These are phyloP conservation scores for Sabellastarte sp. DNA, from an alignment of 2,888 invertebrate genomes.

Conservation along the genomic window DNA sequence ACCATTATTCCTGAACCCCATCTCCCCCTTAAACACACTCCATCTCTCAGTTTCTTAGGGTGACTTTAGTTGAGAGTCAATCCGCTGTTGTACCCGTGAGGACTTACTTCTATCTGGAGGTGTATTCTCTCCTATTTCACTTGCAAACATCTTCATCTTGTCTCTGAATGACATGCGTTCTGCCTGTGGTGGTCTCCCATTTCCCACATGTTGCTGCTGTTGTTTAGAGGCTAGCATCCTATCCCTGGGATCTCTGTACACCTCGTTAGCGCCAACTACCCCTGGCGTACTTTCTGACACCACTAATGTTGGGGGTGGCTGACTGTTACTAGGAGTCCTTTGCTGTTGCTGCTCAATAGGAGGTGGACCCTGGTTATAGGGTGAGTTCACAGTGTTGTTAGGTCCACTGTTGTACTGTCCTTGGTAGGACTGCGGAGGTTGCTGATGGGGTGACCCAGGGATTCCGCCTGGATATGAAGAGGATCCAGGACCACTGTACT, in stretches of 20 bases:
- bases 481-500: not conserved
- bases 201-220: not conserved
- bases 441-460: not conserved
- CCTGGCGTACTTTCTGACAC: slow-evolving; percentile 70
- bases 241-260: slow-evolving; percentile 91
- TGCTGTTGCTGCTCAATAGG: slow-evolving; percentile 5
- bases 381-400: not conserved
- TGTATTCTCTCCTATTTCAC: slow-evolving; percentile 91
- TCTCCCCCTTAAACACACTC: too few relatives aligned
- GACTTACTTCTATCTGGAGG: slow-evolving; percentile 89
- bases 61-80: slow-evolving; percentile 11
- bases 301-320: slow-evolving; percentile 7
- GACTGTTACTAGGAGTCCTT: slow-evolving; percentile 3
- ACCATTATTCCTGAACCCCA: too few relatives aligned
- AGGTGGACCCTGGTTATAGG: slow-evolving; percentile 7
- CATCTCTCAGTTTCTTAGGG: not conserved
- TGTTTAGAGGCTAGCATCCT: slow-evolving; percentile 76
- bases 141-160: slow-evolving; percentile 99
- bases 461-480: not conserved
- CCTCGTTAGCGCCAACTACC: slow-evolving; percentile 79
- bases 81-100: slow-evolving; percentile 76
- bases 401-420: too few relatives aligned
- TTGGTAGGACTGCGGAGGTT: not conserved
- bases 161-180: slow-evolving; percentile 96
- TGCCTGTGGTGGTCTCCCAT: slow-evolving; percentile 14